phyloP scores from a whole-genome alignment of 2,888 invertebrate species.

The Bedellia somnulentella region DNA sequence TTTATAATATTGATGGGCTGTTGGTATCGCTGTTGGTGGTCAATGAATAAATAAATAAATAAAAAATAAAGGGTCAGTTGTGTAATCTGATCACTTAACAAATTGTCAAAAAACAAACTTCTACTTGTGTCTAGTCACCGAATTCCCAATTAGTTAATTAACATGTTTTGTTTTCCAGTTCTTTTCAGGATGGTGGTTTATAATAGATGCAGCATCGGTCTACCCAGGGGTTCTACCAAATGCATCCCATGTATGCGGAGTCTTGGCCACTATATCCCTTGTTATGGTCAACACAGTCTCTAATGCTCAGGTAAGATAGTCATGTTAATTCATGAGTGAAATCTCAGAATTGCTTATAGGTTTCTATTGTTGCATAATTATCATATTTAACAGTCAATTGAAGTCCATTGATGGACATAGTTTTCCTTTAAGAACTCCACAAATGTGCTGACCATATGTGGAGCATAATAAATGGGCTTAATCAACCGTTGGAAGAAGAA shows the following conservation, averaged over 20 bases:
- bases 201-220: conserved; percentile 89
- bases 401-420: too few relatives aligned
- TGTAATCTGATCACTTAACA: background rate
- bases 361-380: too few relatives aligned
- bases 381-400: too few relatives aligned
- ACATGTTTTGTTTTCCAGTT: conserved; percentile 65
- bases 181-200: conserved; percentile 97
- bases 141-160: background rate
- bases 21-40: background rate
- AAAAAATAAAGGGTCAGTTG: background rate
- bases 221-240: conserved; percentile 72
- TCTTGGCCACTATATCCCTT: conserved; percentile 90
- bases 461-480: too few relatives aligned
- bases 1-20: too few relatives aligned
- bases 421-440: too few relatives aligned
- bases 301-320: conserved; percentile 74
- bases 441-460: too few relatives aligned
- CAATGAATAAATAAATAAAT: background rate
- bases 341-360: too few relatives aligned
- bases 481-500: too few relatives aligned
- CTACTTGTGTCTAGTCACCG: background rate
- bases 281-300: conserved; percentile 98
- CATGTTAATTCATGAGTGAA: conserved; percentile 14
- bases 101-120: background rate
- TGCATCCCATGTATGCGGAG: conserved; percentile 91